phyloP scores from a whole-genome alignment of 2,797 vertebrate species.

The Percopsis omiscomaycus region DNA sequence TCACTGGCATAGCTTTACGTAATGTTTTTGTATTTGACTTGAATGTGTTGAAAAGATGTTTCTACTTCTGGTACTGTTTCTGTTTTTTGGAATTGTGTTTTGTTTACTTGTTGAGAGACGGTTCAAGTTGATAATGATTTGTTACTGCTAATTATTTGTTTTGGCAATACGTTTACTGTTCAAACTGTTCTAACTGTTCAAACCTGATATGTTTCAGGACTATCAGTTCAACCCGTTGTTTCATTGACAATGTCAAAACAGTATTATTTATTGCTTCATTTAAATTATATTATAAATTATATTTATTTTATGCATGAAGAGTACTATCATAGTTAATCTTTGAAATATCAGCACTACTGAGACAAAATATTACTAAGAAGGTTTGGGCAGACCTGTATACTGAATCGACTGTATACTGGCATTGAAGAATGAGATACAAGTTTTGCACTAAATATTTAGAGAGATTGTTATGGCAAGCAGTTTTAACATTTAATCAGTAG shows the following conservation, averaged over 20 bases:
- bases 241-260: constrained; percentile 39
- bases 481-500: no score
- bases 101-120: constrained; percentile 26
- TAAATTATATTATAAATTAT: constrained; percentile 26
- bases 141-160: constrained; percentile 16
- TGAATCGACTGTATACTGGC: no score
- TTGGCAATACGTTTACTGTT: constrained; percentile 22
- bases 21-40: constrained; percentile 21
- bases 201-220: constrained; percentile 27
- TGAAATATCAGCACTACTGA: no score
- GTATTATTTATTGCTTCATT: constrained; percentile 36
- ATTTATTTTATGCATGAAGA: constrained; percentile 56
- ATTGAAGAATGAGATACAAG: no score
- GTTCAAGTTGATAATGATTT: constrained; percentile 10
- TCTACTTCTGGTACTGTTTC: constrained; percentile 16
- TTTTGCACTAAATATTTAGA: no score
- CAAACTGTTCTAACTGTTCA: neutral
- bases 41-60: constrained; percentile 16
- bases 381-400: no score
- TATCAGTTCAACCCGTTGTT: constrained; percentile 26
- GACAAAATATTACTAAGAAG: no score
- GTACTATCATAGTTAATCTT: constrained; percentile 34
- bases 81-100: constrained; percentile 29
- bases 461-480: no score
- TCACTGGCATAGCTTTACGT: neutral